These are phyloP conservation scores for Cranoglanis bouderius DNA, from an alignment of 2,113 vertebrate species.

Conservation along the genomic window DNA sequence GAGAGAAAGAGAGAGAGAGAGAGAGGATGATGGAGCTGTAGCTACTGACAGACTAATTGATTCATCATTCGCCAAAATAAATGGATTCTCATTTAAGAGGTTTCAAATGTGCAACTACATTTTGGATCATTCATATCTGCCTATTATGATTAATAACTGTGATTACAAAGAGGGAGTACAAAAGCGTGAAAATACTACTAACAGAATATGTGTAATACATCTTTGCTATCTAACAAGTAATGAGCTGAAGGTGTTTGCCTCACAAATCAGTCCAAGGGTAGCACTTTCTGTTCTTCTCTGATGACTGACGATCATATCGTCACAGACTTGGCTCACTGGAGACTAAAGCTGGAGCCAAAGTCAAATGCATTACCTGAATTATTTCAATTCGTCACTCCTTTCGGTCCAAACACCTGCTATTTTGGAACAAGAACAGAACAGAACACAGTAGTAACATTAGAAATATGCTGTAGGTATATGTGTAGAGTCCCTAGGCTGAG, in stretches of 20 bases:
- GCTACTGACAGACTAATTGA: background rate
- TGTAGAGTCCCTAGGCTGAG: background rate
- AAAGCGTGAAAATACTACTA: background rate
- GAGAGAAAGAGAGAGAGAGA: background rate
- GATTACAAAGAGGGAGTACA: background rate
- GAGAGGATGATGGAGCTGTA: background rate
- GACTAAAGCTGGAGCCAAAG: background rate
- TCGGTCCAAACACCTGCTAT: background rate
- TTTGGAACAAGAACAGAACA: background rate
- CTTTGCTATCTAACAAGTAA: background rate
- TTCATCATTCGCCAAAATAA: background rate
- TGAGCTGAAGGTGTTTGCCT: background rate
- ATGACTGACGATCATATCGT: too few relatives aligned
- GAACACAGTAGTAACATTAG: background rate
- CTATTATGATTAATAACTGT: conserved; percentile 7
- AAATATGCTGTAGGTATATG: background rate
- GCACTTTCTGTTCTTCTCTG: background rate
- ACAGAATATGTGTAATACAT: background rate
- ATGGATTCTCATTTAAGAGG: background rate
- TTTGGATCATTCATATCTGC: background rate
- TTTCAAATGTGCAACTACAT: conserved; percentile 10
- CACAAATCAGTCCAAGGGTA: background rate
- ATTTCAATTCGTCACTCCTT: background rate
- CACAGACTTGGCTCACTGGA: background rate
- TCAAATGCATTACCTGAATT: background rate